These are phyloP conservation scores for Dicrostonyx torquatus DNA, from an alignment of 2,797 vertebrate genomes.

Conservation along the genomic window DNA sequence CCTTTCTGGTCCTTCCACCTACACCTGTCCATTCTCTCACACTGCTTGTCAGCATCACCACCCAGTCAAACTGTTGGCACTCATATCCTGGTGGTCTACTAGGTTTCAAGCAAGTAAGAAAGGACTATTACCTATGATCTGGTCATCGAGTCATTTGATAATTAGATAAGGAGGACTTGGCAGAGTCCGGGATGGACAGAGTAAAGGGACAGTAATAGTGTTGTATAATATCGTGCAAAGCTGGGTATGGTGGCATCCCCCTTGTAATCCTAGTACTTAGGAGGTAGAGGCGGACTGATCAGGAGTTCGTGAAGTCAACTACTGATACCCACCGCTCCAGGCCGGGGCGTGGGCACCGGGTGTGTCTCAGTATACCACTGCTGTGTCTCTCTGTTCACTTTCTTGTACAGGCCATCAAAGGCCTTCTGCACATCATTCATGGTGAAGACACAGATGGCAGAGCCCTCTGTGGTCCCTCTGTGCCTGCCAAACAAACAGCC, in stretches of 20 bases:
- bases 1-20: not conserved
- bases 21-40: not conserved
- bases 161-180: not conserved
- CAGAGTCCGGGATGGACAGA: accelerated
- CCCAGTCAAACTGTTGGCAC: not conserved
- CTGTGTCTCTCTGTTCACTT: constrained; percentile 96
- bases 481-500: constrained; percentile 85
- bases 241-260: not conserved
- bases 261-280: not conserved
- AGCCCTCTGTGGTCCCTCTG: constrained; percentile 91
- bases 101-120: not conserved
- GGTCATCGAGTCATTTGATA: not conserved
- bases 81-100: not conserved
- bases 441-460: constrained; percentile 95
- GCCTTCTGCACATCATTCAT: constrained; percentile 93
- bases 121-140: not conserved
- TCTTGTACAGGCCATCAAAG: constrained; percentile 94
- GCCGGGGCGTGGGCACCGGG: constrained; percentile 92
- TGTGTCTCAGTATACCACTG: constrained; percentile 97
- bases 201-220: not conserved
- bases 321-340: constrained; percentile 90
- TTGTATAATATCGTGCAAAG: not conserved
- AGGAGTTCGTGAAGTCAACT: not conserved
- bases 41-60: not conserved
- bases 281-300: not conserved